Base-by-base conservation (phyloP, 2,888 invertebrate genomes). In the Antheraea assamensis region DNA sequence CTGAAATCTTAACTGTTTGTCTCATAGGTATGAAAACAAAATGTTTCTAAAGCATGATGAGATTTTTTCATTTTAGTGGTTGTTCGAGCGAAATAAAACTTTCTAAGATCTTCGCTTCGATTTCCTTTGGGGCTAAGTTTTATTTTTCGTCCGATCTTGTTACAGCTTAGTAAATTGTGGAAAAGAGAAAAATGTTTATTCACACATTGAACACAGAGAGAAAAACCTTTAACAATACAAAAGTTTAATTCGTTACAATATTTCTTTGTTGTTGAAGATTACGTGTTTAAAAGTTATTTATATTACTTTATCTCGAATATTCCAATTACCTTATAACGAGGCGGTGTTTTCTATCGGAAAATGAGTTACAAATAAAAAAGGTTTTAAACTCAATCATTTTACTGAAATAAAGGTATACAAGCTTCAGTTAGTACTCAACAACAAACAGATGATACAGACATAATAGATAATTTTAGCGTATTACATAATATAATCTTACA, bases 91-190 rank as follows among this genome's bases (percentile, higher is more conserved):
- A 24, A 58, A 58, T 58, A 58, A 58, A 58, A 58, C 3, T 58
- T n/a, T 58, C 24, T n/a, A 58, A 58, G 58, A 24, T 58, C 58
- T 21, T 13, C 3, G 24, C 24, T 58, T 58, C 58, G 58, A 58
- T 58, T 58, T 58, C 58, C 58, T 58, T 13, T 58, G 58, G 58
- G 58, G 58, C n/a, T 58, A 24, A 58, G n/a, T 58, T 58, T 24
- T 58, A 58, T 58, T 58, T 58, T 58, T 58, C 58, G n/a, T 24
- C 58, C 10, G 10, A 24, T 58, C 58, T 24, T 24, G 58, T 55
- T 55, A n/a, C 55, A n/a, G 55, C 55, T 55, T n/a, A n/a, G 24
- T 10, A 24, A 58, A 58, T 21, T 58, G 58, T 58, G n/a, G 13
- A 24, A 13, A 24, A 58, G 13, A 21, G n/a, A 24, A 58, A 55